Base-by-base conservation (phyloP, 2,797 vertebrate genomes). In the Bryconaethiops microstoma region DNA sequence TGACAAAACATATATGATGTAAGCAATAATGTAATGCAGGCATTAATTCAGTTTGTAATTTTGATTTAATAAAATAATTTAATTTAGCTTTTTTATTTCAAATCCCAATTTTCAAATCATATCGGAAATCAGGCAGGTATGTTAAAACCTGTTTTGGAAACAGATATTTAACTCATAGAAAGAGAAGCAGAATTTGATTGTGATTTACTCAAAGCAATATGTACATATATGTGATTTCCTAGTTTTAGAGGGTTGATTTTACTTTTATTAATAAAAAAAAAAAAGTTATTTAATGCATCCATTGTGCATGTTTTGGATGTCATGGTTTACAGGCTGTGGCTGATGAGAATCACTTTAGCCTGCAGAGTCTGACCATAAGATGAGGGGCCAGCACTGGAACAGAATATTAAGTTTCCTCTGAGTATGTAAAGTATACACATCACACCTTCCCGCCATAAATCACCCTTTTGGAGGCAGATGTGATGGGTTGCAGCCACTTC, bases 331-430 rank as follows among this genome's bases (percentile, higher is more conserved):
- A 9, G 39, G 57, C 42, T 52, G 12, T 71, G 42, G n/a, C 57
- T 76, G 57, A 72, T 25, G 69, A 74, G 63, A 77, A 40, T 48
- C 92, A 92, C 87, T 86, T 91, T 87, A 85, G 86, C 84, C 62
- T 84, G 76, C 76, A 77, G 69, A 77, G 78, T 62, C n/a, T 19
- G 80, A 73, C 83, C 83, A 78, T 80, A 87, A 87, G 86, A 90
- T 88, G 89, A 88, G 87, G 86, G 85, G 14, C 80, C 83, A 23
- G 73, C 84, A 83, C 76, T 55, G 90, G 87, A 93, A 94, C 90
- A 92, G 93, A 92, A 94, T 93, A 93, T 92, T 92, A 88, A 80
- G 86, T 87, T 94, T 93, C 92, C 92, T 91, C 88, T 72, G 81
- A 87, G 89, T 88, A 91, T 90, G 89, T 90, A 90, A 92, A 91